Evolutionary conservation across 2,797 vertebrate genomes (phyloP).

Genomic region (Cossypha dichroa): DNA sequence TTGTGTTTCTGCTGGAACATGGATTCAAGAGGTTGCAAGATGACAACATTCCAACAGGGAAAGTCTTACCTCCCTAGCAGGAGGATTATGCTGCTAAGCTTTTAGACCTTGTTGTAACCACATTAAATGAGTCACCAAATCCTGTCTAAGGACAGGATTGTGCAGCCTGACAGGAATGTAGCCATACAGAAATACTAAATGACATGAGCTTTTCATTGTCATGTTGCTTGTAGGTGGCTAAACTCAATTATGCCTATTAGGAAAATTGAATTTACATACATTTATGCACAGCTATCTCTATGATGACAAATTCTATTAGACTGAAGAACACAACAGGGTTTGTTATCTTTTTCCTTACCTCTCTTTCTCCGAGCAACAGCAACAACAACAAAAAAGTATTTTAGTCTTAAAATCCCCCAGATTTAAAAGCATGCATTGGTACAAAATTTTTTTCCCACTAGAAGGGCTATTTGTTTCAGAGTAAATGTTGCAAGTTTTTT

Average conservation of each 20-base stretch:
- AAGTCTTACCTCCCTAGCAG: background rate
- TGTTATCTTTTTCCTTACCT: background rate
- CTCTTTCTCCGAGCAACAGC: background rate
- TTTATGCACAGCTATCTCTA: background rate
- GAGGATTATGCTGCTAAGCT: constrained; percentile 29
- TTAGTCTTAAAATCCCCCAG: background rate
- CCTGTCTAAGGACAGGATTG: constrained; percentile 16
- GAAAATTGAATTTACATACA: background rate
- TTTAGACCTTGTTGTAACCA: constrained; percentile 31
- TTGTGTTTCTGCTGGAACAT: background rate
- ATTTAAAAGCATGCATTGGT: background rate
- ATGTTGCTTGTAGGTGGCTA: background rate
- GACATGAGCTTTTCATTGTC: background rate
- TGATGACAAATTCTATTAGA: background rate
- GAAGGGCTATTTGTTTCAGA: background rate
- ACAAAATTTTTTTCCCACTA: background rate
- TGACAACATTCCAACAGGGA: background rate
- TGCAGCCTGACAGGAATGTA: background rate
- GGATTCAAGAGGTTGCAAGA: background rate
- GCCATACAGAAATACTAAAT: background rate
- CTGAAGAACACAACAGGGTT: background rate
- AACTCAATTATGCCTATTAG: background rate
- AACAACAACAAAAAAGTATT: background rate
- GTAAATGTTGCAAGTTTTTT: background rate
- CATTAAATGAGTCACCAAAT: constrained; percentile 48